Evolutionary conservation across 2,113 vertebrate species (phyloP).

Genomic region (Dicerorhinus sumatrensis): DNA sequence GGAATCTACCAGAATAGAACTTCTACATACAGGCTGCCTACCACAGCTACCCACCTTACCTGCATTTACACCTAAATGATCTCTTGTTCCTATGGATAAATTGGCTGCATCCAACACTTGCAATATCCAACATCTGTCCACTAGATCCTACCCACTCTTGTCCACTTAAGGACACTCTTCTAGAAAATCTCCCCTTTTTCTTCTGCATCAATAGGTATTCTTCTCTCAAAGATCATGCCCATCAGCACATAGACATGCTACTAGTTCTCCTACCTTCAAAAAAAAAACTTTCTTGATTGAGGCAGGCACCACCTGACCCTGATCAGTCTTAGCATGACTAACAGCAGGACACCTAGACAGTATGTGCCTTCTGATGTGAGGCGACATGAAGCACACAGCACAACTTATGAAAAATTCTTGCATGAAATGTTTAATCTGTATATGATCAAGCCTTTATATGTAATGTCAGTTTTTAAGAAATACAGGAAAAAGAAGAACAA

Average conservation of each 20-base stretch:
- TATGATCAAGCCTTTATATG: neutral
- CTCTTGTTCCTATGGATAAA: neutral
- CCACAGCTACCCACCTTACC: neutral
- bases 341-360: neutral
- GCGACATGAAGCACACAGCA: neutral
- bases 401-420: neutral
- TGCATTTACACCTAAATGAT: neutral
- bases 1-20: neutral
- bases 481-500: conserved; percentile 21
- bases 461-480: neutral
- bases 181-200: neutral
- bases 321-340: neutral
- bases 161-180: neutral
- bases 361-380: neutral
- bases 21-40: neutral
- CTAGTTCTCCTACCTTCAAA: neutral
- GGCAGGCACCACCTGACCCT: neutral
- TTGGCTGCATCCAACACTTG: neutral
- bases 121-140: neutral
- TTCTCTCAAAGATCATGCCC: conserved; percentile 13
- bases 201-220: neutral
- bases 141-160: neutral
- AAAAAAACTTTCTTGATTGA: neutral
- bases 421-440: neutral
- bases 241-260: neutral